Evolutionary conservation across 2,113 vertebrate species (phyloP).

Genomic region (Holacanthus passer): DNA sequence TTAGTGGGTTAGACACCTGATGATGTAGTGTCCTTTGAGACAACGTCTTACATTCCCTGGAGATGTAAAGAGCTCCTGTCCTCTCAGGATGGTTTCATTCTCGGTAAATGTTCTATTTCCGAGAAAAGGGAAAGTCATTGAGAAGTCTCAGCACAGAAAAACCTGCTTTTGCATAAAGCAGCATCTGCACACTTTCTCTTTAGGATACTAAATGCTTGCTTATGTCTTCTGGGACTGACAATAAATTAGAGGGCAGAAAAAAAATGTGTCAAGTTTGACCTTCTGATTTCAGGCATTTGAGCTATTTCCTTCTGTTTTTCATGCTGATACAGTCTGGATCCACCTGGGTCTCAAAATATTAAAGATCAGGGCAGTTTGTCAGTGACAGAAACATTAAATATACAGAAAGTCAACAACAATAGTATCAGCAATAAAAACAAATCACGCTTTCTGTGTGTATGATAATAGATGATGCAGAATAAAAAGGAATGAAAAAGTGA

Average conservation of each 20-base stretch:
- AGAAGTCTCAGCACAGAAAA: neutral
- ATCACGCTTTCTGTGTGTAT: neutral
- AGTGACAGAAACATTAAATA: conserved; percentile 28
- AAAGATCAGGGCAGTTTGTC: conserved; percentile 5
- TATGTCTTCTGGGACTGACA: neutral
- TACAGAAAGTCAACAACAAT: conserved; percentile 12
- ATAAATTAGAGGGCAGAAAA: neutral
- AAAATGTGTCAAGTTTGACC: neutral
- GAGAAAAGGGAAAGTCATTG: neutral
- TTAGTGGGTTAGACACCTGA: conserved; percentile 49
- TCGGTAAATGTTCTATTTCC: neutral
- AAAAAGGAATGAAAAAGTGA: neutral
- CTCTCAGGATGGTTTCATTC: conserved; percentile 17
- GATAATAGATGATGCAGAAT: conserved; percentile 30
- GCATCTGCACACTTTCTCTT: conserved; percentile 19
- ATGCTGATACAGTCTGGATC: conserved; percentile 19
- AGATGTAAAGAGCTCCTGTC: conserved; percentile 18
- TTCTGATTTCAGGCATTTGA: conserved; percentile 27
- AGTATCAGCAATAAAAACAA: conserved; percentile 17
- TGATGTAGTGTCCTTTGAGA: conserved; percentile 20
- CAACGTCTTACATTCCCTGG: conserved; percentile 13
- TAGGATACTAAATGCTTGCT: neutral
- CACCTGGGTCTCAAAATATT: conserved; percentile 1
- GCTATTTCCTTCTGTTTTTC: neutral
- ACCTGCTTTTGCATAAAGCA: conserved; percentile 10